phyloP scores from a whole-genome alignment of 2,113 vertebrate genomes.

The Scalopus aquaticus region DNA sequence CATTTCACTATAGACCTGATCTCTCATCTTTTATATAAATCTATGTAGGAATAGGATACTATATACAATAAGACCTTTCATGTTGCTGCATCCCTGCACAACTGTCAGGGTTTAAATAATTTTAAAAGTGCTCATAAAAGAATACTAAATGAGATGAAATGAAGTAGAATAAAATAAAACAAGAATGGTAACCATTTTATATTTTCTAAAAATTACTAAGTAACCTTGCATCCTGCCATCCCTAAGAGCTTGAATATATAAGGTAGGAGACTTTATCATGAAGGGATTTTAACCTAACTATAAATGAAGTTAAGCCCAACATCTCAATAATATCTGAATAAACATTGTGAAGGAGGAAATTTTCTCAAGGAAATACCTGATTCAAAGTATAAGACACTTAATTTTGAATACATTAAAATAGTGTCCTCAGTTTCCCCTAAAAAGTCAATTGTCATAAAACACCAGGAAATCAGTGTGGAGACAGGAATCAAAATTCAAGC shows the following conservation, averaged over 20 bases:
- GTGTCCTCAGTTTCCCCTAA: neutral
- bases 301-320: neutral
- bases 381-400: neutral
- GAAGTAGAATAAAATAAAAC: neutral
- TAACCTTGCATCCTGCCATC: neutral
- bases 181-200: neutral
- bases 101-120: neutral
- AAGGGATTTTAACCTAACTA: neutral
- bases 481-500: neutral
- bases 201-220: neutral
- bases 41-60: neutral
- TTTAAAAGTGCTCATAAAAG: neutral
- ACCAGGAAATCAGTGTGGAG: neutral
- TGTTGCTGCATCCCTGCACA: neutral
- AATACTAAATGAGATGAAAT: neutral
- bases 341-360: neutral
- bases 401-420: neutral
- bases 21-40: neutral
- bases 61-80: neutral
- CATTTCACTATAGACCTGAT: neutral
- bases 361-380: slow-evolving; percentile 1
- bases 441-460: slow-evolving; percentile 12
- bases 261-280: neutral
- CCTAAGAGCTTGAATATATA: neutral
- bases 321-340: neutral